Percentiles rank a stretch among this genome's conserved stretches.
Conservation (phyloP, 2,888 invertebrate species). For the Julus scanicus region DNA sequence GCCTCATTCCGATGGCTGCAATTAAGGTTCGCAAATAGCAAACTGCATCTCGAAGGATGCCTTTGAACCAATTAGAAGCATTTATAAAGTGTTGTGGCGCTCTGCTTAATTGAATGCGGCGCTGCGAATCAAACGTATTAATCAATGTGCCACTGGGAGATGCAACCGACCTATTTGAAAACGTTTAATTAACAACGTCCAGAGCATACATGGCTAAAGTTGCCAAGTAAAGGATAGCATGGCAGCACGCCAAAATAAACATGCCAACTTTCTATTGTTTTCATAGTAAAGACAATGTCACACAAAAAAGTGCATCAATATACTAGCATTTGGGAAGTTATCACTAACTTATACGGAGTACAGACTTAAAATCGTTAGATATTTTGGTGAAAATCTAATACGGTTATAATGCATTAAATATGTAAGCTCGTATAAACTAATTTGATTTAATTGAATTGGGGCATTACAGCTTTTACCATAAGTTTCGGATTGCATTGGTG, state of each 20-base stretch:
- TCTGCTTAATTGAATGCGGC: slow-evolving; percentile 40
- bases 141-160: slow-evolving; percentile 41
- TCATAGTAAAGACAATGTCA: neutral
- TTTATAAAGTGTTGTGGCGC: slow-evolving; percentile 10
- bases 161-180: slow-evolving; percentile 47
- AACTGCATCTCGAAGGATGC: slow-evolving; percentile 26
- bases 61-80: slow-evolving; percentile 40
- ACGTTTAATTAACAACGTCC: slow-evolving; percentile 30
- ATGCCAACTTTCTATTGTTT: neutral
- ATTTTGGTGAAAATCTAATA: neutral
- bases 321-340: too few relatives aligned
- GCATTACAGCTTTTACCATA: neutral
- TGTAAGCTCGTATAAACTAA: neutral
- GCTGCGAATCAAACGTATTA: slow-evolving; percentile 47
- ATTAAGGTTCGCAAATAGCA: slow-evolving; percentile 27
- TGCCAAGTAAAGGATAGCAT: neutral
- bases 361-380: neutral
- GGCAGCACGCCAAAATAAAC: neutral
- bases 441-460: neutral
- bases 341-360: neutral
- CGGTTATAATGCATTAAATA: neutral
- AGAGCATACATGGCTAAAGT: neutral
- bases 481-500: neutral
- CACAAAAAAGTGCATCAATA: too few relatives aligned
- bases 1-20: neutral